Percentiles rank a stretch among this genome's conserved stretches.
Evolutionary conservation across 1,140 invertebrate genomes (phyloP).

Genomic region (Lasioglossum albipes): DNA sequence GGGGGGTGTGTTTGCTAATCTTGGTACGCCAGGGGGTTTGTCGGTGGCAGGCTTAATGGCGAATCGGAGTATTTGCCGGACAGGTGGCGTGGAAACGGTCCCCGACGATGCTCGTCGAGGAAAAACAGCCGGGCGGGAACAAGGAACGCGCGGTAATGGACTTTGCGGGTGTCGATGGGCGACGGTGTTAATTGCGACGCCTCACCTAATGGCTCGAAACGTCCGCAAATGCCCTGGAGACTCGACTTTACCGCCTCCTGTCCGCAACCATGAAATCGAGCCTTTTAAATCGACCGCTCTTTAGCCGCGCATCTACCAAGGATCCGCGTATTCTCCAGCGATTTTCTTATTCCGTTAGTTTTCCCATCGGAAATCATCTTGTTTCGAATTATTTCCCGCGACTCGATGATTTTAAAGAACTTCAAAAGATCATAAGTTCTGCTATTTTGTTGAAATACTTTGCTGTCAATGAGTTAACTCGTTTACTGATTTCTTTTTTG

Average conservation of each 20-base stretch:
- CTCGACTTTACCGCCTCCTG: constrained; percentile 31
- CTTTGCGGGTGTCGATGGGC: constrained; percentile 38
- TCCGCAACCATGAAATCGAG: constrained; percentile 7
- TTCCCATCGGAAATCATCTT: too few species aligned
- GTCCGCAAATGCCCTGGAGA: constrained; percentile 34
- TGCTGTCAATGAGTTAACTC: too few species aligned
- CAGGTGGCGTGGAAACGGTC: constrained; percentile 11
- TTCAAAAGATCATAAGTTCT: too few species aligned
- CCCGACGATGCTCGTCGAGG: constrained; percentile 2
- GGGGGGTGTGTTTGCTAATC: background rate
- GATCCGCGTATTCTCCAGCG: too few species aligned
- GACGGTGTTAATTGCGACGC: constrained; percentile 41
- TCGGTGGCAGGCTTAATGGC: background rate
- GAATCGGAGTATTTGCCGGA: constrained; percentile 24
- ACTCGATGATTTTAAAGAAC: too few species aligned
- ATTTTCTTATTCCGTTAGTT: too few species aligned
- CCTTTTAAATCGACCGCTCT: constrained; percentile 23
- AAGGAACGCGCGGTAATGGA: constrained; percentile 32
- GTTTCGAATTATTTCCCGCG: too few species aligned
- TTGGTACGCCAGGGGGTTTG: background rate
- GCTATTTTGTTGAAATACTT: too few species aligned
- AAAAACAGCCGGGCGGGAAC: constrained; percentile 38
- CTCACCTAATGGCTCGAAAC: constrained; percentile 40
- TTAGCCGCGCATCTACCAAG: background rate
- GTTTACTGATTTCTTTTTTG: too few species aligned